A percentile compares a stretch with the other conserved stretches of the same genome.
Evolutionary conservation across 2,888 invertebrate genomes (phyloP).

Genomic region (Megamerina dolium): DNA sequence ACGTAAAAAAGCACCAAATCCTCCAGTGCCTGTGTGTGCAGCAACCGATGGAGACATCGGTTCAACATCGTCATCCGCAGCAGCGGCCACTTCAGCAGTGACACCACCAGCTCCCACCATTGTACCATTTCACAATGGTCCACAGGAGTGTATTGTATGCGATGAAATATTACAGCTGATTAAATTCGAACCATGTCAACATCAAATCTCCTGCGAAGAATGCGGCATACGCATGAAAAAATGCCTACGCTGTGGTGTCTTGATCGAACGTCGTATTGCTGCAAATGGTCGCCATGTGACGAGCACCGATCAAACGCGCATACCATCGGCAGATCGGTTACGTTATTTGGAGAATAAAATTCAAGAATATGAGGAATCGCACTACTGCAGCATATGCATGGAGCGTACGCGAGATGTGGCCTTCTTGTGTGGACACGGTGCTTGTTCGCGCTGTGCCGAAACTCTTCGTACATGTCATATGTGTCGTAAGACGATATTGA

Average conservation of each 20-base stretch:
- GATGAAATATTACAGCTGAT: constrained; percentile 62
- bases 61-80: constrained; percentile 30
- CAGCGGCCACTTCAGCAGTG: not conserved
- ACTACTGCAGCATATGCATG: constrained; percentile 84
- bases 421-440: constrained; percentile 83
- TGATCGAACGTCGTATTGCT: constrained; percentile 55
- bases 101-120: constrained; percentile 4
- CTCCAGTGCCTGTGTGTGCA: constrained; percentile 21
- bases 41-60: constrained; percentile 1
- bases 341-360: constrained; percentile 68
- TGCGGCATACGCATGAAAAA: constrained; percentile 73
- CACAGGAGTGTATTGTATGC: constrained; percentile 63
- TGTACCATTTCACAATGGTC: constrained; percentile 20
- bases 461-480: constrained; percentile 80
- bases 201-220: constrained; percentile 68
- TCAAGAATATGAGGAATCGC: constrained; percentile 79
- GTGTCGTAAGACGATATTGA: constrained; percentile 52
- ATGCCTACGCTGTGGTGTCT: constrained; percentile 61
- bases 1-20: constrained; percentile 37
- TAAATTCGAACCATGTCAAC: constrained; percentile 67
- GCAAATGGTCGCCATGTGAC: constrained; percentile 52
- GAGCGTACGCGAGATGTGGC: constrained; percentile 74
- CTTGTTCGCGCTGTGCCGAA: constrained; percentile 75
- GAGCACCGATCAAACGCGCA: constrained; percentile 49
- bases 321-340: constrained; percentile 62